Evolutionary conservation across 2,888 invertebrate genomes (phyloP).

Genomic region (Pollenia amentaria): DNA sequence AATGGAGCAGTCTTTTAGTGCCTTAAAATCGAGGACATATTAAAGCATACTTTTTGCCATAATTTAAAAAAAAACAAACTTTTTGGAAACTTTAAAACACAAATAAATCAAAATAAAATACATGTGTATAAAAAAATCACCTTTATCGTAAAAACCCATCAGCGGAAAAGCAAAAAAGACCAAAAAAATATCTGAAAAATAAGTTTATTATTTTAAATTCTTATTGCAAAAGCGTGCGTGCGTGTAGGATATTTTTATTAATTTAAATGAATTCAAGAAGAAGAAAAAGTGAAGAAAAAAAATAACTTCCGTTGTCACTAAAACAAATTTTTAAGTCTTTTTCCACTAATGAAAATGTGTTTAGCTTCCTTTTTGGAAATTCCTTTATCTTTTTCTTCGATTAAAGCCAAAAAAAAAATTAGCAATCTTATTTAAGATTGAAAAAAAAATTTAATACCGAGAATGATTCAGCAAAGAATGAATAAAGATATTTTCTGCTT

Average conservation of each 20-base stretch:
- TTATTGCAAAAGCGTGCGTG: constrained; percentile 41
- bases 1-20: too few relatives aligned
- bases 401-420: not conserved
- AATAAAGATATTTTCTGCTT: constrained; percentile 28
- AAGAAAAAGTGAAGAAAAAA: constrained; percentile 1
- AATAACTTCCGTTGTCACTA: constrained; percentile 61
- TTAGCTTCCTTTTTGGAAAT: constrained; percentile 9
- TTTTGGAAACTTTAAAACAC: too few relatives aligned
- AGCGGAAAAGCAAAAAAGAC: not conserved
- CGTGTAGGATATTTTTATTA: constrained; percentile 44
- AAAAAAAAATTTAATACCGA: not conserved
- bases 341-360: constrained; percentile 14
- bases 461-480: not conserved
- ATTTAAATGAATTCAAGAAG: constrained; percentile 29
- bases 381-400: not conserved
- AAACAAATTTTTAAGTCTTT: not conserved
- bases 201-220: constrained; percentile 6
- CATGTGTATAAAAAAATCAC: too few relatives aligned
- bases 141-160: not conserved
- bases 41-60: too few relatives aligned
- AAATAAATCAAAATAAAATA: too few relatives aligned
- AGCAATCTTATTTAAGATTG: constrained; percentile 6
- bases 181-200: constrained; percentile 13
- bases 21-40: too few relatives aligned
- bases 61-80: too few relatives aligned